Evolutionary conservation across 1,140 invertebrate species (phyloP).

Genomic region (Cephus cinctus): DNA sequence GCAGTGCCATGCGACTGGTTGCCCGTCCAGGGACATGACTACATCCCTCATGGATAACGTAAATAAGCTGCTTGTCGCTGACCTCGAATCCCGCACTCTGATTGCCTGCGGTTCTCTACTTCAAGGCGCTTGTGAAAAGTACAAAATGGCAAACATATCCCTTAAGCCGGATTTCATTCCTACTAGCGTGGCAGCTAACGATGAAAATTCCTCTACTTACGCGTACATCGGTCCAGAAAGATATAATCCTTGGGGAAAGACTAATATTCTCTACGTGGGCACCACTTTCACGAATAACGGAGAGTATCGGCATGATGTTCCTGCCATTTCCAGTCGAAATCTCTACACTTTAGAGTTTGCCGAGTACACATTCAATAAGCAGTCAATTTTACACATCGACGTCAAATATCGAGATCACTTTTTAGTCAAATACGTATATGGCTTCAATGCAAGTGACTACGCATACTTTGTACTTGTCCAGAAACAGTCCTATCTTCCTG

Average conservation of each 20-base stretch:
- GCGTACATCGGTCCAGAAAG: conserved; percentile 92
- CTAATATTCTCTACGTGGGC: conserved; percentile 89
- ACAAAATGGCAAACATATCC: conserved; percentile 80
- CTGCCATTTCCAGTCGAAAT: conserved; percentile 85
- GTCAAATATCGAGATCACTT: conserved; percentile 94
- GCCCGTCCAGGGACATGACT: conserved; percentile 64
- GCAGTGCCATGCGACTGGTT: conserved; percentile 83
- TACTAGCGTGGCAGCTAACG: conserved; percentile 85
- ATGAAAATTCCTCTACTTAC: conserved; percentile 86
- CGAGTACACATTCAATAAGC: conserved; percentile 82
- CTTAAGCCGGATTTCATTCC: conserved; percentile 72
- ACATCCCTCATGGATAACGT: conserved; percentile 77
- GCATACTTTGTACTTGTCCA: conserved; percentile 96
- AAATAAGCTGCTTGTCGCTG: conserved; percentile 90
- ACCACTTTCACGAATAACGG: conserved; percentile 92
- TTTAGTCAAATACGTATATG: conserved; percentile 92
- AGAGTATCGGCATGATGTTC: conserved; percentile 90
- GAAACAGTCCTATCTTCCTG: conserved; percentile 84
- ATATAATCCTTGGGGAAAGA: conserved; percentile 72
- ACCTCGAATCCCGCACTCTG: conserved; percentile 75
- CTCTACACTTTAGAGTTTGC: conserved; percentile 76
- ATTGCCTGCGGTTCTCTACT: conserved; percentile 86
- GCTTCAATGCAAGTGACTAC: conserved; percentile 91
- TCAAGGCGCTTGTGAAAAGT: conserved; percentile 87
- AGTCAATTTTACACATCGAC: conserved; percentile 86